phyloP scores from a whole-genome alignment of 2,797 vertebrate species.

The Buceros bicornis region DNA sequence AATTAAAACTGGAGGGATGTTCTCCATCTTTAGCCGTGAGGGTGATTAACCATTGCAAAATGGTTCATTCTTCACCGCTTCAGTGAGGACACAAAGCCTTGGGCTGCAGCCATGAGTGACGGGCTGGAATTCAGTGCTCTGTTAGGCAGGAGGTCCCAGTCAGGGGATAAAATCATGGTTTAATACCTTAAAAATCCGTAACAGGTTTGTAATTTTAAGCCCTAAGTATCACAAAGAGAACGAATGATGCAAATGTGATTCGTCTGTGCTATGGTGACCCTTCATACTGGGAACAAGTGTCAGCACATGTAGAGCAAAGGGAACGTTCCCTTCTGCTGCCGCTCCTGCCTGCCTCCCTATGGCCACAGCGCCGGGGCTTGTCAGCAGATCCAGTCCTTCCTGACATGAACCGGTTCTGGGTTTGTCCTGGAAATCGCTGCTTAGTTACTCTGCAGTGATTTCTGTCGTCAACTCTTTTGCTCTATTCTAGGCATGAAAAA shows the following conservation, averaged over 20 bases:
- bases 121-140: neutral
- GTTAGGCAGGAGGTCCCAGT: neutral
- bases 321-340: neutral
- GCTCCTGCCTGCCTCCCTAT: neutral
- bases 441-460: neutral
- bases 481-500: neutral
- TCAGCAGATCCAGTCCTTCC: neutral
- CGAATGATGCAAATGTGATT: neutral
- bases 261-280: neutral
- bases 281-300: neutral
- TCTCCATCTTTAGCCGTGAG: neutral
- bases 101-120: neutral
- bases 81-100: neutral
- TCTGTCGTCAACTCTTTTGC: neutral
- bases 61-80: neutral
- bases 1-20: neutral
- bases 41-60: neutral
- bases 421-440: neutral
- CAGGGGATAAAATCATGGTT: neutral
- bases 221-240: neutral
- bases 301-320: neutral
- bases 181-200: conserved; percentile 2
- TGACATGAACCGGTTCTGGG: neutral
- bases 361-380: neutral
- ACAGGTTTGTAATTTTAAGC: neutral